Percentiles rank a stretch among this genome's conserved stretches.
phyloP scores from a whole-genome alignment of 2,888 invertebrate species.

The Kuschelorhynchus macadamiae region DNA sequence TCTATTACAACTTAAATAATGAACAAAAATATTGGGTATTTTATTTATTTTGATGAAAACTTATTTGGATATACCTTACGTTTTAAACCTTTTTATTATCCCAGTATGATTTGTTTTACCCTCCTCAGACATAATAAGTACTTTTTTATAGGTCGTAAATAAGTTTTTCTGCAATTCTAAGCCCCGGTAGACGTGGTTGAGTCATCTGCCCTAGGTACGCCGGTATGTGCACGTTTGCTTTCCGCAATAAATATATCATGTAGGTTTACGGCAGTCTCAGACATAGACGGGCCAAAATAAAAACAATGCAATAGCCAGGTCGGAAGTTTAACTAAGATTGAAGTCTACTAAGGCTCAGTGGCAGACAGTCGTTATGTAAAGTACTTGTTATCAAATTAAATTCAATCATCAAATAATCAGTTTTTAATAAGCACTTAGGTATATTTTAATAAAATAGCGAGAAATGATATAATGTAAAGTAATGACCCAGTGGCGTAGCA shows the following conservation, averaged over 20 bases:
- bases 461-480: too few relatives aligned
- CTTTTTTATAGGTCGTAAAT: constrained; percentile 57
- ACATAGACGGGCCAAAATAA: constrained; percentile 58
- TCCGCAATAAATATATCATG: constrained; percentile 61
- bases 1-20: too few relatives aligned
- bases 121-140: constrained; percentile 47
- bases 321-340: constrained; percentile 57
- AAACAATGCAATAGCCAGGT: constrained; percentile 63
- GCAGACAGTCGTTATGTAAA: too few relatives aligned
- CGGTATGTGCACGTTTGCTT: constrained; percentile 59
- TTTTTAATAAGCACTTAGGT: too few relatives aligned
- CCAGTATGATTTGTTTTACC: constrained; percentile 5
- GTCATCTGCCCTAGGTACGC: constrained; percentile 50
- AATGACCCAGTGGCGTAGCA: too few relatives aligned
- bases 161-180: constrained; percentile 57
- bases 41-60: too few relatives aligned
- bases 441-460: too few relatives aligned
- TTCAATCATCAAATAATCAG: too few relatives aligned
- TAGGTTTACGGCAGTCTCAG: constrained; percentile 58
- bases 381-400: too few relatives aligned
- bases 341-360: constrained; percentile 55
- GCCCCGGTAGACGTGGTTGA: constrained; percentile 53
- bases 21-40: too few relatives aligned
- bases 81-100: too few relatives aligned
- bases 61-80: too few relatives aligned